Conservation (phyloP, 2,113 vertebrate species). For the Chaetops frenatus region DNA sequence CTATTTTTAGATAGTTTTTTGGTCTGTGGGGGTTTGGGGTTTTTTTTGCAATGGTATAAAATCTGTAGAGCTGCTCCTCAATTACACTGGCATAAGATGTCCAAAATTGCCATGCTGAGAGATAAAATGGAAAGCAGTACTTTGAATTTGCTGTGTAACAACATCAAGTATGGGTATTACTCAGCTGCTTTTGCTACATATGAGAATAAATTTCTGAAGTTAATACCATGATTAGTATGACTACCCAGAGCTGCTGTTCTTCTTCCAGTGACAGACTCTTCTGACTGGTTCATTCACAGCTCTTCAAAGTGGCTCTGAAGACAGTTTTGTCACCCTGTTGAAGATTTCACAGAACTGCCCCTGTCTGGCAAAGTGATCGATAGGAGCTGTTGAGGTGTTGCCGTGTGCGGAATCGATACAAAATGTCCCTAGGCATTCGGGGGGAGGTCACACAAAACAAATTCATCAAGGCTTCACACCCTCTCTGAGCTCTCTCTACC, state of each 20-base stretch:
- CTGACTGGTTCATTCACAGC: neutral
- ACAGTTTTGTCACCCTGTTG: neutral
- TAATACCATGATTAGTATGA: neutral
- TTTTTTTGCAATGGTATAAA: neutral
- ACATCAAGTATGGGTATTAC: neutral
- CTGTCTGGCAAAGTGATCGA: neutral
- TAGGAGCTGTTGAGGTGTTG: neutral
- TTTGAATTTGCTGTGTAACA: neutral
- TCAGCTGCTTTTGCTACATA: neutral
- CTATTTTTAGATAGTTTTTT: neutral
- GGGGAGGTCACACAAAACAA: neutral
- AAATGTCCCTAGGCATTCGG: neutral
- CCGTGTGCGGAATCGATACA: neutral
- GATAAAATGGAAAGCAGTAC: neutral
- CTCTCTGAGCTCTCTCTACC: neutral
- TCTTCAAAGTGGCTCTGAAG: neutral
- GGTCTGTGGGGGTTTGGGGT: too few relatives aligned
- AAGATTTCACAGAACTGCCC: neutral
- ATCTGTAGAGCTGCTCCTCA: neutral
- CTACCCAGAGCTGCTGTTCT: neutral
- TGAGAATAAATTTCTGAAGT: neutral
- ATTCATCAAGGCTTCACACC: neutral
- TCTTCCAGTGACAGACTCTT: neutral
- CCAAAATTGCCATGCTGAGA: neutral
- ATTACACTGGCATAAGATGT: neutral